Evolutionary conservation across 2,113 vertebrate genomes (phyloP), one percentile per base, ranked within the genome.

Genomic region (Limanda limanda): DNA sequence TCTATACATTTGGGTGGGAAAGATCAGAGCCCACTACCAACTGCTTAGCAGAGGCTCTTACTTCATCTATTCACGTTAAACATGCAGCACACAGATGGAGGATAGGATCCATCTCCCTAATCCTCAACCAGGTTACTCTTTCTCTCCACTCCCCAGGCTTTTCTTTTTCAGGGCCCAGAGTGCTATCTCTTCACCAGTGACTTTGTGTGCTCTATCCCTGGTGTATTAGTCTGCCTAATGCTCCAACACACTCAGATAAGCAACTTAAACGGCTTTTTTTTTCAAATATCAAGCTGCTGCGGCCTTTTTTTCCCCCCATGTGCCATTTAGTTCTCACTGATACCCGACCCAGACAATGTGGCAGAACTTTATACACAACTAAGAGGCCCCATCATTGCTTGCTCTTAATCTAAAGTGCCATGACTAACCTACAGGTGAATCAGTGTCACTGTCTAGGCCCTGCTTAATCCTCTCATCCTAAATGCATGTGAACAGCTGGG

Each of bases 1-100:
- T 74, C 70, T 66, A 86, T 89, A 87, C 80, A 88, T 92, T 78
- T 90, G 84, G 87, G 79, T 73, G 73, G 58, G 72, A 83, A 81
- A 89, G 83, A 89, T 91, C 83, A 89, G 82, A 10, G 25, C 62
- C 67, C 62, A 40, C 68, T 56, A 62, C 83, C 85, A 84, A 80
- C 82, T 85, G 86, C 71, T 92, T 75, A 82, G 74, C 57, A 54
- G 71, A 70, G 67, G 59, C 59, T 81, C 68, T 31, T 47, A 76
- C 72, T 85, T 69, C 63, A 71, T 88, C 70, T 65, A 47, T 60
- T 71, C 60, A 76, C 71, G 74, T 71, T 68, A 78, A 86, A 69
- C 74, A 81, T 76, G 74, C 35, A 75, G 82, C 62, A 79, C 78
- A 87, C 89, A 93, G 87, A 93, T 92, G 88, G 86, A 90, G 68